phyloP scores from a whole-genome alignment of 2,113 vertebrate species.

The Tragelaphus scriptus region DNA sequence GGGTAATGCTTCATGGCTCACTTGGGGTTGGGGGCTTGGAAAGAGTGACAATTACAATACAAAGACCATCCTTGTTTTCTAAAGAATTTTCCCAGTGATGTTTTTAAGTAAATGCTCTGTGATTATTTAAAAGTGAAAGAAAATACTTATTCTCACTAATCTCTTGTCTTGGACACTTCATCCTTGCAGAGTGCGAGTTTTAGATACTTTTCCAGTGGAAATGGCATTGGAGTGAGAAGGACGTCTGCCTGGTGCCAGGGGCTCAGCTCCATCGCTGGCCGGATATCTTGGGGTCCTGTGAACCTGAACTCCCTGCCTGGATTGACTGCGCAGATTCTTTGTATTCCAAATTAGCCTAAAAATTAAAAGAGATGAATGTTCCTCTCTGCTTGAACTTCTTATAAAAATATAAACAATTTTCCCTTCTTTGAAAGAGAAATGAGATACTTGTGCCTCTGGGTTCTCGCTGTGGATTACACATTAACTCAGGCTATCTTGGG shows the following conservation, averaged over 20 bases:
- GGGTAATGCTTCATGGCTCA: rapidly evolving
- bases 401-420: not conserved
- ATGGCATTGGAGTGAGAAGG: no score
- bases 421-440: not conserved
- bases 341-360: not conserved
- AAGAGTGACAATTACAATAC: rapidly evolving
- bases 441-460: rapidly evolving
- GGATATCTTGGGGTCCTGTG: rapidly evolving
- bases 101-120: not conserved
- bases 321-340: not conserved
- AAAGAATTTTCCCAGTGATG: not conserved
- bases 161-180: not conserved
- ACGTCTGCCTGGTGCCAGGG: rapidly evolving
- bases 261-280: rapidly evolving
- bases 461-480: rapidly evolving
- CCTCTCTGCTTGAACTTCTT: not conserved
- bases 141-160: not conserved
- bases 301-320: rapidly evolving
- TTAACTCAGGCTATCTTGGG: no score
- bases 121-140: not conserved
- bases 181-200: not conserved
- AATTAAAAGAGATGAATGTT: constrained; percentile 30
- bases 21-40: not conserved
- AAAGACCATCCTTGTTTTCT: not conserved
- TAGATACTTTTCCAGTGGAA: not conserved